Conservation (phyloP, 2,797 vertebrate species). For the Calcarius lapponicus region DNA sequence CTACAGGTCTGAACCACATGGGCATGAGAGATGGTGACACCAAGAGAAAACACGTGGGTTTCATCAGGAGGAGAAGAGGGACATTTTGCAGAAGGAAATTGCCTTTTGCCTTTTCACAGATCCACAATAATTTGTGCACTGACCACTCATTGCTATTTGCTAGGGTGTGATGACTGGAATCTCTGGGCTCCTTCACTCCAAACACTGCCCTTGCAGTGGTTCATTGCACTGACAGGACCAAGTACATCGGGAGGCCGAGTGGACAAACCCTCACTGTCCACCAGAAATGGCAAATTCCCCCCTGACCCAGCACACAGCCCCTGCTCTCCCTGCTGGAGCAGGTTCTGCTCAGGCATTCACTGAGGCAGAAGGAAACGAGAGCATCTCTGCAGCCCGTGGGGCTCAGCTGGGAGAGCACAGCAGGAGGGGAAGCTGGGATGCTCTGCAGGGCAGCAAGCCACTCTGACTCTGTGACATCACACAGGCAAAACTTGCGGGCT, state of each 20-base stretch:
- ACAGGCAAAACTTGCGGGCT: not conserved
- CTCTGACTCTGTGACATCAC: not conserved
- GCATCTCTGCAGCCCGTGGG: not conserved
- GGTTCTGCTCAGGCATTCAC: not conserved
- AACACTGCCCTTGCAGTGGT: not conserved
- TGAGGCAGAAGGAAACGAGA: not conserved
- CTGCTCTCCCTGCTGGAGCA: not conserved
- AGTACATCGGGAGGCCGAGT: fast-evolving
- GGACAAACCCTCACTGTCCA: not conserved
- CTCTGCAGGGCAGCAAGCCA: not conserved
- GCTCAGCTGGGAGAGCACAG: not conserved
- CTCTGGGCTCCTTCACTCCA: not conserved
- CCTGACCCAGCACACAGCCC: not conserved
- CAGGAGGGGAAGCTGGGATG: not conserved
- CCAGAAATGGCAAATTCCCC: not conserved
- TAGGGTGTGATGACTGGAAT: not conserved
- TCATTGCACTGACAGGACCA: not conserved
- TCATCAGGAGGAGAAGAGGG: fast-evolving
- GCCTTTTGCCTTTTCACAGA: not conserved
- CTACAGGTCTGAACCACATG: not conserved
- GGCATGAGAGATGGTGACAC: too few relatives aligned
- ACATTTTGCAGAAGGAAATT: fast-evolving
- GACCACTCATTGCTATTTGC: not conserved
- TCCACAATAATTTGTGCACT: not conserved
- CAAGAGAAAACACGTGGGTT: fast-evolving